Percentiles rank a stretch among this genome's conserved stretches.
Conservation (phyloP, 30 jellyfish, hydroid and myxozoan genomes). For the Morbakka virulenta region DNA sequence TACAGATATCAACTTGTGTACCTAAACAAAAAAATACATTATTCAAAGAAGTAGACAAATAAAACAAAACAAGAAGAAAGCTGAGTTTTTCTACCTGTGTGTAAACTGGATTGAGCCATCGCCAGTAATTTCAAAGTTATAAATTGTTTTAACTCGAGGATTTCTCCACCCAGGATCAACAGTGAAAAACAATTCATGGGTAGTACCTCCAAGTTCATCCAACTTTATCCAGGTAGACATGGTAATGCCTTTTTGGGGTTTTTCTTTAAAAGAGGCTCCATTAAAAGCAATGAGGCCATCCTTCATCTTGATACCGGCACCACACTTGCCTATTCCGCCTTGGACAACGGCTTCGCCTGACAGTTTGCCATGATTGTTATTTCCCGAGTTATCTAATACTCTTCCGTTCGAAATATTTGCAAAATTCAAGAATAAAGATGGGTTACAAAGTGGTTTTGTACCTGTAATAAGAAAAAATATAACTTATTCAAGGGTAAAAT, state of each 20-base stretch:
- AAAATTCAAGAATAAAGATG: slow-evolving; percentile 80
- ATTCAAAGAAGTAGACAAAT: too few species aligned
- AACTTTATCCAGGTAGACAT: slow-evolving; percentile 89
- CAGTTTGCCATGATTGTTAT: slow-evolving; percentile 68
- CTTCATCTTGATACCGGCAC: slow-evolving; percentile 63
- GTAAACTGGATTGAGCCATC: slow-evolving; percentile 88
- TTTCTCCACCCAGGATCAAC: slow-evolving; percentile 95
- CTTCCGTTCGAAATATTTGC: slow-evolving; percentile 58
- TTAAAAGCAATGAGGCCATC: slow-evolving; percentile 66
- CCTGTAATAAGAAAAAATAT: background rate
- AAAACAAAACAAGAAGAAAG: too few species aligned
- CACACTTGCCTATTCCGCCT: slow-evolving; percentile 60
- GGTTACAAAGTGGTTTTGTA: slow-evolving; percentile 66
- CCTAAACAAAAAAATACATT: too few species aligned
- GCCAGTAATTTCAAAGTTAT: slow-evolving; percentile 69
- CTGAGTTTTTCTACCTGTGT: too few species aligned
- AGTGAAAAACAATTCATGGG: slow-evolving; percentile 91
- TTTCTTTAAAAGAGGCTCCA: slow-evolving; percentile 76
- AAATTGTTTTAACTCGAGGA: slow-evolving; percentile 76
- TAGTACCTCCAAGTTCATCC: slow-evolving; percentile 75
- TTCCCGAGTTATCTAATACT: slow-evolving; percentile 75
- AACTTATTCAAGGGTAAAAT: too few species aligned
- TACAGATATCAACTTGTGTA: too few species aligned
- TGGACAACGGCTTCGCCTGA: slow-evolving; percentile 52
- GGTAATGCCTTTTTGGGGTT: slow-evolving; percentile 82